Evolutionary conservation across 1,140 invertebrate genomes (phyloP), one percentile per base, ranked within the genome.

Genomic region (Neodiprion pinetum): DNA sequence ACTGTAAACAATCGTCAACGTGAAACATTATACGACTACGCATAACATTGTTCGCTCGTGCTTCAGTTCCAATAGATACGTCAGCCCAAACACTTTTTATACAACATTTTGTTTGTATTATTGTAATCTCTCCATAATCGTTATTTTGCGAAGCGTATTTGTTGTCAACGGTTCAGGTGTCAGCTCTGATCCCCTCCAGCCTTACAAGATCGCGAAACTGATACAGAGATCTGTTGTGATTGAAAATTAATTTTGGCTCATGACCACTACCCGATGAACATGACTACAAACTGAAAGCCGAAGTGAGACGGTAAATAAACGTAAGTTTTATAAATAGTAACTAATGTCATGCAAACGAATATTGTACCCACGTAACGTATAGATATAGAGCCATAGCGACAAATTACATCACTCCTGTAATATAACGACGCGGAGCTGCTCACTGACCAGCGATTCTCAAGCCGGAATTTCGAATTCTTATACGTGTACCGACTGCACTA

Each of bases 251-350:
- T 40, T 40, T 40, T 40, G 28, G 28, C 28, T 40, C 28, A 40
- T 40, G 28, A 40, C 28, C 28, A 61, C 53, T 61, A 61, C 53
- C 53, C n/a, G 53, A 3, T 40, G 28, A 40, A 40, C 28, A 40
- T 40, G 28, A 40, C 28, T 40, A 40, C 28, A 61, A 61, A 61
- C 53, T 61, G 53, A 61, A 61, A 14, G 53, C 8, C 28, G n/a
- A 61, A 61, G n/a, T 12, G 9, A 61, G 53, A 0, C 53, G 53
- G 3, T 7, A 61, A 61, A 9, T 61, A 61, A 61, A 14, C 53
- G 53, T 61, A 61, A 61, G 53, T 61, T 61, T 61, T 61, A 61
- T 61, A 61, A 61, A 61, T 61, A 61, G 53, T 17, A 61, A 17
- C 53, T 17, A 61, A 61, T 61, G 53, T 61, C 53, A 61, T 61